phyloP scores from a whole-genome alignment of 2,113 vertebrate genomes.

The Brachypteracias leptosomus region DNA sequence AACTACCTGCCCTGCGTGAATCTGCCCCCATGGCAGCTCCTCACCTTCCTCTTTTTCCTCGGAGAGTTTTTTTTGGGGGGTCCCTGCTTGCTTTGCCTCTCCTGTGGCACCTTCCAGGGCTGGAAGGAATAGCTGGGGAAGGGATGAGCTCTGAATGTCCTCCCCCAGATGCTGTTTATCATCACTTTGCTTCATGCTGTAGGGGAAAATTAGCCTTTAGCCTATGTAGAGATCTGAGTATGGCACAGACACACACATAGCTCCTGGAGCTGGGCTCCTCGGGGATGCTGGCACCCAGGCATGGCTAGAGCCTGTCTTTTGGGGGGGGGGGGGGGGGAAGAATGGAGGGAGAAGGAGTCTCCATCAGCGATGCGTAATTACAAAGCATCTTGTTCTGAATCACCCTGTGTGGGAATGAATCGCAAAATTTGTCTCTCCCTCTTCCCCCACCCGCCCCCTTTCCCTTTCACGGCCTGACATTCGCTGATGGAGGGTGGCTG shows the following conservation, averaged over 20 bases:
- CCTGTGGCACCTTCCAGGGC: neutral
- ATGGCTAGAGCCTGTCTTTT: neutral
- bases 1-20: neutral
- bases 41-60: neutral
- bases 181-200: neutral
- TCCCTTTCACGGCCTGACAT: constrained; percentile 52
- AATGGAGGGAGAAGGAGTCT: constrained; percentile 21
- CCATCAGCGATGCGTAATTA: constrained; percentile 62
- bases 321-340: fast-evolving
- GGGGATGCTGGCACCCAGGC: constrained; percentile 10
- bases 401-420: constrained; percentile 58
- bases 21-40: neutral
- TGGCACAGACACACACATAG: neutral
- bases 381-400: constrained; percentile 68
- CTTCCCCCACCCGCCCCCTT: constrained; percentile 57
- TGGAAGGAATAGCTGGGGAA: neutral
- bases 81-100: neutral
- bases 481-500: constrained; percentile 33
- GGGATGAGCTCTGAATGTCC: neutral
- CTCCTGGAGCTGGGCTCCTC: neutral
- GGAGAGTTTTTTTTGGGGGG: neutral
- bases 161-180: neutral
- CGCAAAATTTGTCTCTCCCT: constrained; percentile 61
- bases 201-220: constrained; percentile 21
- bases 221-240: neutral